phyloP scores from a whole-genome alignment of 64 coral and sea anemone genomes.

The Trachythela sp. region DNA sequence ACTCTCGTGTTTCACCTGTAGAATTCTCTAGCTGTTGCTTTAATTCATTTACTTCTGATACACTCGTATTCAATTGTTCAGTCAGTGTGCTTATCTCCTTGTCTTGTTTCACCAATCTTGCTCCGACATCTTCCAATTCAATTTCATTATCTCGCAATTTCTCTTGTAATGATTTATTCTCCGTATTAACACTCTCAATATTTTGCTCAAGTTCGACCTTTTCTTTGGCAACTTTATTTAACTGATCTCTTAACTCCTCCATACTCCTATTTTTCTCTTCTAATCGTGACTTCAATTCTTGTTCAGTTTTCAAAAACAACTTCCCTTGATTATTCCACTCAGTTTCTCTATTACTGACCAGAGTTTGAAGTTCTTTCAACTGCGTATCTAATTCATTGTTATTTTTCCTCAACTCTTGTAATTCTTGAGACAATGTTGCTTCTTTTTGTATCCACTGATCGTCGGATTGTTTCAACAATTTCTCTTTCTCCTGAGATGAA shows the following conservation, averaged over 20 bases:
- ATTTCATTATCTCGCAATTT: background rate
- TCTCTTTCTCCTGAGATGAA: constrained; percentile 8
- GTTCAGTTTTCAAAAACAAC: background rate
- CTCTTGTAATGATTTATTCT: background rate
- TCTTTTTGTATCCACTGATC: background rate
- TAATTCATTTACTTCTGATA: background rate
- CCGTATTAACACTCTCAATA: background rate
- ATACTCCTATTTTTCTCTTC: background rate
- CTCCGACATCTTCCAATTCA: background rate
- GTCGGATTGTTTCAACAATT: background rate
- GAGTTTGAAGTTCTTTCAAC: background rate
- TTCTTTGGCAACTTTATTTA: background rate
- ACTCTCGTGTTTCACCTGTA: background rate
- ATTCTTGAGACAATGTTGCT: background rate
- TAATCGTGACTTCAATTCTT: background rate
- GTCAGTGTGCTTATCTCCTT: background rate
- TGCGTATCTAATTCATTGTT: background rate
- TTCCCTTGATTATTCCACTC: background rate
- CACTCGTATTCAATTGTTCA: background rate
- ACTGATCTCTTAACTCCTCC: background rate
- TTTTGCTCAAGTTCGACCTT: background rate
- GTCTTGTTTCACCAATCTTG: background rate
- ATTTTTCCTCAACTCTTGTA: constrained; percentile 6
- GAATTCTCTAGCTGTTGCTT: background rate
- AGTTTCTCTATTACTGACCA: background rate